phyloP scores from a whole-genome alignment of 2,113 vertebrate genomes.

The Dromiciops gliroides region DNA sequence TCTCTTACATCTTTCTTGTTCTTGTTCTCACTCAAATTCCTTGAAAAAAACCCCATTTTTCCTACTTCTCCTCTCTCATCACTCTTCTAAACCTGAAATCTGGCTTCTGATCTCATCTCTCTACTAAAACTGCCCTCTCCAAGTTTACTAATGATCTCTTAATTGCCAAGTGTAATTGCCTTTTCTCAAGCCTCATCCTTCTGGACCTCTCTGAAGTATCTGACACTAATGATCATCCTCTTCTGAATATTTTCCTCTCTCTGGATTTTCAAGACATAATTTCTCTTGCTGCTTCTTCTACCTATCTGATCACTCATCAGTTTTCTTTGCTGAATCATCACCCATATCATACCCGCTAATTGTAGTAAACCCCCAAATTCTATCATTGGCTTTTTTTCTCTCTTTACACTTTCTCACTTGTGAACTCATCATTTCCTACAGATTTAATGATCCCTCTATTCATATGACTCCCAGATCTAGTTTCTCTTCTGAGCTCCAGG shows the following conservation, averaged over 20 bases:
- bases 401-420: background rate
- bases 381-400: background rate
- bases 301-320: background rate
- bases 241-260: background rate
- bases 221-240: background rate
- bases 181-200: background rate
- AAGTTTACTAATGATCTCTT: background rate
- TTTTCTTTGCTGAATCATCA: background rate
- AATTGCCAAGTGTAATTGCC: background rate
- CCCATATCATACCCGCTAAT: background rate
- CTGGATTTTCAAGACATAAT: background rate
- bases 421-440: background rate
- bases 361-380: background rate
- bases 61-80: background rate
- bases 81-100: background rate
- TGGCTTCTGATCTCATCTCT: background rate
- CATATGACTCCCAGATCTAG: background rate
- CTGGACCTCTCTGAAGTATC: background rate
- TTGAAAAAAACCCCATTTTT: background rate
- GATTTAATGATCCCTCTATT: background rate
- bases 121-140: background rate
- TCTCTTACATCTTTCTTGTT: background rate
- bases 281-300: background rate
- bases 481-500: background rate
- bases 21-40: background rate